Conservation (phyloP, 1,140 invertebrate genomes). For the Odontomachus brunneus region DNA sequence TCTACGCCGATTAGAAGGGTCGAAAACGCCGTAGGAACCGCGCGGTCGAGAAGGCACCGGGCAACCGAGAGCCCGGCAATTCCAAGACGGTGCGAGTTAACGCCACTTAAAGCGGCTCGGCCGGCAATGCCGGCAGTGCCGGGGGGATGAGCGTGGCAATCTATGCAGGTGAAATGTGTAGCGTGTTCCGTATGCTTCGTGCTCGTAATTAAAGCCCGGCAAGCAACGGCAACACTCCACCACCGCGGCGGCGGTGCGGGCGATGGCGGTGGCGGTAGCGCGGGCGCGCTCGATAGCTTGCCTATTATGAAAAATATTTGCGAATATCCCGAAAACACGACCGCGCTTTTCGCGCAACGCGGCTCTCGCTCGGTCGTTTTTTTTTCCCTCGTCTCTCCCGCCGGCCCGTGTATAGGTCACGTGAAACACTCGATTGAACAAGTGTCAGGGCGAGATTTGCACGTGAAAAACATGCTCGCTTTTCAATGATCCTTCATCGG, state of each 20-base stretch:
- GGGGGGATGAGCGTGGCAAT: conserved; percentile 15
- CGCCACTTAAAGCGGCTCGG: conserved; percentile 42
- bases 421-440: background rate
- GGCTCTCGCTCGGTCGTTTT: too few relatives aligned
- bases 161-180: conserved; percentile 44
- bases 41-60: conserved; percentile 20
- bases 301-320: conserved; percentile 62
- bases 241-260: too few relatives aligned
- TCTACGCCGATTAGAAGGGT: conserved; percentile 48
- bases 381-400: too few relatives aligned
- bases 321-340: conserved; percentile 9
- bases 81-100: conserved; percentile 58
- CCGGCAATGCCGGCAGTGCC: background rate
- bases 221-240: conserved; percentile 54
- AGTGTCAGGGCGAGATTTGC: background rate
- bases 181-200: conserved; percentile 63
- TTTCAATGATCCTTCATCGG: background rate
- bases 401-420: background rate
- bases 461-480: background rate
- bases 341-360: background rate
- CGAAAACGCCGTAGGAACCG: conserved; percentile 30
- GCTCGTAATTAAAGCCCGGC: conserved; percentile 69
- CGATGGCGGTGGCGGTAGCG: background rate
- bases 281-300: conserved; percentile 45
- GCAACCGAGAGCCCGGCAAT: conserved; percentile 33